Evolutionary conservation across 2,113 vertebrate genomes (phyloP).

Genomic region (Himantopus leucocephalus): DNA sequence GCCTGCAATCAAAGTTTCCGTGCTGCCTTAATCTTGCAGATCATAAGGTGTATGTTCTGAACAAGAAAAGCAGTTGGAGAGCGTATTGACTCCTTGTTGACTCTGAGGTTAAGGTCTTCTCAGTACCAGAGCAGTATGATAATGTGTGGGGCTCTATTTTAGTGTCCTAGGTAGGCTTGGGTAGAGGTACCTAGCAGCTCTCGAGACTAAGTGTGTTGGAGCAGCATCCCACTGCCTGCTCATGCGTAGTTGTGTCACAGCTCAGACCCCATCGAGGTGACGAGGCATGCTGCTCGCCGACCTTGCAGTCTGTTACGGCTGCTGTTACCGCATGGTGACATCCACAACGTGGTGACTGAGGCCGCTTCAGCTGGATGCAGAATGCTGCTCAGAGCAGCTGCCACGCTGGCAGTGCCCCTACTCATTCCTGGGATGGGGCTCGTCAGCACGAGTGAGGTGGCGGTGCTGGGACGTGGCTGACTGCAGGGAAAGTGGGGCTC

Average conservation of each 20-base stretch:
- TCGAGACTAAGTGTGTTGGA: background rate
- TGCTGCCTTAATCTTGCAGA: background rate
- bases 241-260: accelerated
- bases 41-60: background rate
- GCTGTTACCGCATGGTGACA: background rate
- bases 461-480: background rate
- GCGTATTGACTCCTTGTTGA: background rate
- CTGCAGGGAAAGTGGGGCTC: background rate
- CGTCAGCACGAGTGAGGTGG: accelerated
- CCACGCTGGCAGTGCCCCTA: accelerated
- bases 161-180: background rate
- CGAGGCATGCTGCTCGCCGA: accelerated
- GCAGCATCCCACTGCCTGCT: background rate
- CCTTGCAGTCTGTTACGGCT: background rate
- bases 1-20: background rate
- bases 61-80: background rate
- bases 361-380: background rate
- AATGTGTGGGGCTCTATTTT: accelerated
- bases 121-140: background rate
- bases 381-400: background rate
- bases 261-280: background rate
- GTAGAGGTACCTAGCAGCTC: background rate
- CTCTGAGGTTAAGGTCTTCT: background rate
- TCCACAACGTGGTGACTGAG: accelerated
- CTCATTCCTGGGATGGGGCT: background rate